Evolutionary conservation across 2,888 invertebrate genomes (phyloP).

Genomic region (Ophion ellenae): DNA sequence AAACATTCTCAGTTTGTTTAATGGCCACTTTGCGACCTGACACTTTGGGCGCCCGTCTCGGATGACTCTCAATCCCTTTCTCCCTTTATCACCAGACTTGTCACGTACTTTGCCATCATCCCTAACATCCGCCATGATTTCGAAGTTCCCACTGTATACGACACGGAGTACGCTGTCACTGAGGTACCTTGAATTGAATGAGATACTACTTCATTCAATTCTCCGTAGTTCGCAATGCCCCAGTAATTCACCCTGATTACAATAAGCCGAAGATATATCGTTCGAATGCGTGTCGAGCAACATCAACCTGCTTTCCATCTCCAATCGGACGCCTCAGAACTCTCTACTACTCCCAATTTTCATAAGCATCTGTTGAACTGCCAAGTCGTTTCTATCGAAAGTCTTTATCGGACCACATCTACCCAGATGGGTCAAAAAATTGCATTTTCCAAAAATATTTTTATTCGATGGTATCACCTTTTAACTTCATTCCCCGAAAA

Average conservation of each 20-base stretch:
- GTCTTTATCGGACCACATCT: too few relatives aligned
- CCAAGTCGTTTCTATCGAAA: background rate
- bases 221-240: background rate
- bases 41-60: background rate
- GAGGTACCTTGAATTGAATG: background rate
- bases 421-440: too few relatives aligned
- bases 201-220: background rate
- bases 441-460: too few relatives aligned
- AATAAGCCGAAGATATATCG: background rate
- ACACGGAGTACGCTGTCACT: background rate
- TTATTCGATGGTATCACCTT: too few relatives aligned
- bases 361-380: background rate
- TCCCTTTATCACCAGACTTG: background rate
- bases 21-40: background rate
- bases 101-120: background rate
- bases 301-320: background rate
- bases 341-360: background rate
- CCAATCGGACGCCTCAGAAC: background rate
- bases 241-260: background rate
- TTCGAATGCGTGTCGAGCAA: background rate
- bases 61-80: background rate
- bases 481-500: too few relatives aligned
- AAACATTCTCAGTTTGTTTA: too few relatives aligned
- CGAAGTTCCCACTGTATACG: background rate
- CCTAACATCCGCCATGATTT: too few relatives aligned